Evolutionary conservation across 2,797 vertebrate species (phyloP), one percentile per base, ranked within the genome.

Genomic region (Novumbra hubbsi): DNA sequence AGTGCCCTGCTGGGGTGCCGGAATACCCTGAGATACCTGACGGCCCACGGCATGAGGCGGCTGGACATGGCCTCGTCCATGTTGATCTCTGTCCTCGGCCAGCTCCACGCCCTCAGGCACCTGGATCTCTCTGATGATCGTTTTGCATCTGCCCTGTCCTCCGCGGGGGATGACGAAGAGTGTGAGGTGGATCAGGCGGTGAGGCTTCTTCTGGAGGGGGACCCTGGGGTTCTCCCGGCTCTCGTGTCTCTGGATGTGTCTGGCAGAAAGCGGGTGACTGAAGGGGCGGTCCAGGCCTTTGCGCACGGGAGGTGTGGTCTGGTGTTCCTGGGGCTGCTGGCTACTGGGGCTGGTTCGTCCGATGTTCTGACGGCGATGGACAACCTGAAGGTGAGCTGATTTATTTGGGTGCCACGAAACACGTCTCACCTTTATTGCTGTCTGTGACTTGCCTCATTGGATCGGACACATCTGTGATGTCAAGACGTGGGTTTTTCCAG

Each of bases 81-180:
- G 80, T 87, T 98, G 77, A 79, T 98, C 74, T 94, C 91, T 55
- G 94, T 98, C 70, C 92, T 93, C 41, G 67, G 81, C 74, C 92
- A 87, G 41, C 89, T 94, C 68, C 74, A 81, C 0, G 30, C 75
- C 24, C 92, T 99, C 81, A 95, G 94, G 76, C 96, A 99, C 81
- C 91, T 99, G 75, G 98, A 99, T 88, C 95, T 99, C 85, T 99
- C 97, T 0, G 95, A 97, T 60, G 95, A 98, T 86, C 96, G 95
- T 80, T 95, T 96, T 52, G 50, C 77, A 17, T 19, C 7, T 60
- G 50, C 77, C 11, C 9, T 4, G 15, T 94, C 94, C 85, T 95
- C 94, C 0, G 93, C 90, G 1, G 95, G 95, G 82, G 94, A 73
- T 6, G 83, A 84, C 0, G 41, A n/a, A 19, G 80, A 84, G 16